Percentiles rank a stretch among this genome's conserved stretches.
phyloP scores from a whole-genome alignment of 1,140 invertebrate species.

The Gonioctena quinquepunctata region DNA sequence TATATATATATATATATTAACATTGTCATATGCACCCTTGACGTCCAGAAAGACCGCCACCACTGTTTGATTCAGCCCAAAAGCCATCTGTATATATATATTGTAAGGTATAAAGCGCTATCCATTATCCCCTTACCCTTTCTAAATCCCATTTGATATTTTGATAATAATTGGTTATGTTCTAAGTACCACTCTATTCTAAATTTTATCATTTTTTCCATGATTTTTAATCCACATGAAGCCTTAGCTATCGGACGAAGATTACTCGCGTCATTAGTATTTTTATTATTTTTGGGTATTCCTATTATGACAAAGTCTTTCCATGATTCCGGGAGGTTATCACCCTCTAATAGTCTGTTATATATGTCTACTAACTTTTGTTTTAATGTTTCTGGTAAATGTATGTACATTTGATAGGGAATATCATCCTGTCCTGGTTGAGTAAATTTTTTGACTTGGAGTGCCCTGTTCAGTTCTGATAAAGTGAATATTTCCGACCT shows the following conservation, averaged over 20 bases:
- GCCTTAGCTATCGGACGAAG: not conserved
- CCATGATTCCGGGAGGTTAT: not conserved
- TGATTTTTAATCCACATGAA: not conserved
- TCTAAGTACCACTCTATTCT: slow-evolving; percentile 9
- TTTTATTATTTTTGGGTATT: not conserved
- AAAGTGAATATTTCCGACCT: not conserved
- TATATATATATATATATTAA: not conserved
- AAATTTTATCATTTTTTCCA: slow-evolving; percentile 7
- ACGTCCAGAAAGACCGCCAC: slow-evolving; percentile 8
- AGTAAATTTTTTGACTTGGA: slow-evolving; percentile 4
- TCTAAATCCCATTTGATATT: slow-evolving; percentile 13
- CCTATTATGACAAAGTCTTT: not conserved
- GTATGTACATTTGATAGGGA: not conserved
- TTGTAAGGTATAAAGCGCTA: not conserved
- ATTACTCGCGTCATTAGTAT: not conserved
- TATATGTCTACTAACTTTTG: not conserved
- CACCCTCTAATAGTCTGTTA: not conserved
- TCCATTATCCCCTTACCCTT: slow-evolving; percentile 10
- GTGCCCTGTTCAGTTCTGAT: not conserved
- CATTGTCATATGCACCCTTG: slow-evolving; percentile 19
- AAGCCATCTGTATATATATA: not conserved
- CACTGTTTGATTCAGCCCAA: not conserved
- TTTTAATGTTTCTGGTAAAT: not conserved
- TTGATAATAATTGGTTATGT: not conserved
- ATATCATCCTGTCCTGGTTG: not conserved